phyloP scores from a whole-genome alignment of 2,888 invertebrate genomes.

The Drosophila sordidula region DNA sequence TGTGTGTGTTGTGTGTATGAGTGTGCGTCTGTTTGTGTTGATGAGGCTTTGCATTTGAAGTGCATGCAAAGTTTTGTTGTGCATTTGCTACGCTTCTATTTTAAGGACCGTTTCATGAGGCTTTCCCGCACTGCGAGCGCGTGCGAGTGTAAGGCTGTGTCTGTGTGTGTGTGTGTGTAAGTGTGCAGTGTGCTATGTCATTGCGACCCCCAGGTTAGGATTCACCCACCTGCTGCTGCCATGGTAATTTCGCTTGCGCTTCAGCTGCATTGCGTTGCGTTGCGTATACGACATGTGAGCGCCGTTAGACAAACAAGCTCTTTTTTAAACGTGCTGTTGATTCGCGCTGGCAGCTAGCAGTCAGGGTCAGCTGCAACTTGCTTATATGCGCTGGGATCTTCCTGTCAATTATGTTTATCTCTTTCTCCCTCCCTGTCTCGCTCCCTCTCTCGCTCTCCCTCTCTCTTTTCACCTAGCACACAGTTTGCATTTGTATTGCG shows the following conservation, averaged over 20 bases:
- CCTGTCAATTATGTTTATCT: slow-evolving; percentile 15
- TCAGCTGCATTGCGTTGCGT: slow-evolving; percentile 27
- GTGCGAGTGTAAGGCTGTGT: neutral
- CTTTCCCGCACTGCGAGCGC: slow-evolving; percentile 4
- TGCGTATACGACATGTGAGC: slow-evolving; percentile 48
- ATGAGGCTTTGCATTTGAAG: slow-evolving; percentile 50
- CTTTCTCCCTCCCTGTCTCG: neutral
- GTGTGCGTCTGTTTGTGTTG: slow-evolving; percentile 24
- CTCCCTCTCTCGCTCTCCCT: neutral
- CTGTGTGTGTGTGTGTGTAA: slow-evolving; percentile 9
- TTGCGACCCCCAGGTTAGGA: slow-evolving; percentile 2
- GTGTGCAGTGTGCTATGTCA: slow-evolving; percentile 20
- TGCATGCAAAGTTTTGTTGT: slow-evolving; percentile 71
- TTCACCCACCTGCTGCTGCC: slow-evolving; percentile 53
- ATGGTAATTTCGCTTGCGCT: slow-evolving; percentile 43
- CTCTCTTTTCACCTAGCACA: neutral
- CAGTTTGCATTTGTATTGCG: slow-evolving; percentile 51
- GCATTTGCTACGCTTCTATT: slow-evolving; percentile 68
- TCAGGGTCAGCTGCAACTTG: slow-evolving; percentile 8
- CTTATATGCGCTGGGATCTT: neutral
- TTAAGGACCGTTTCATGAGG: slow-evolving; percentile 52
- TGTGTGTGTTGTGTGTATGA: slow-evolving; percentile 8
- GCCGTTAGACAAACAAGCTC: slow-evolving; percentile 37
- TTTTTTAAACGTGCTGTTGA: slow-evolving; percentile 40
- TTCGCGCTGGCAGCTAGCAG: slow-evolving; percentile 20